These are phyloP conservation scores for Aspidapion aeneum DNA, from an alignment of 2,888 invertebrate genomes.

Conservation along the genomic window DNA sequence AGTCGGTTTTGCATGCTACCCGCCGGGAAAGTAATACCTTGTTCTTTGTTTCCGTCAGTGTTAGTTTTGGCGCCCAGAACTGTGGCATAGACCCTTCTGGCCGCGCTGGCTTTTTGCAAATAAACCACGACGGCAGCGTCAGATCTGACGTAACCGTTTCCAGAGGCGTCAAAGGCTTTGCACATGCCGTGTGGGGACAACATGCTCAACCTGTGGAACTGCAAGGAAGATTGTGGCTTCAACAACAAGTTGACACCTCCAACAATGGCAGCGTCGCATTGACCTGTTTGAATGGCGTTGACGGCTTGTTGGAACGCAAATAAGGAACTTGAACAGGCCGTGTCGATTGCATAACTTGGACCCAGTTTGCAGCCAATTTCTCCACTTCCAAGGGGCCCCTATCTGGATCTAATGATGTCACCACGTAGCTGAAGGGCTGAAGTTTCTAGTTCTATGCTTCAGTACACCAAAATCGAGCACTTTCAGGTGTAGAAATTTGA, in stretches of 20 bases:
- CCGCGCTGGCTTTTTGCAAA: constrained; percentile 73
- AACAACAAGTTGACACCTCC: constrained; percentile 87
- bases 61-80: constrained; percentile 87
- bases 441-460: too few relatives aligned
- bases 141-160: constrained; percentile 88
- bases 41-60: constrained; percentile 88
- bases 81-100: constrained; percentile 81
- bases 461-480: too few relatives aligned
- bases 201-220: constrained; percentile 90
- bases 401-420: too few relatives aligned
- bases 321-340: constrained; percentile 95
- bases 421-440: too few relatives aligned
- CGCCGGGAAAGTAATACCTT: constrained; percentile 74
- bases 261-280: constrained; percentile 95
- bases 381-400: too few relatives aligned
- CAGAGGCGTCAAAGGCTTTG: constrained; percentile 90
- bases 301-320: constrained; percentile 87
- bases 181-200: constrained; percentile 83
- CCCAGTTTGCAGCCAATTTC: too few relatives aligned
- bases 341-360: too few relatives aligned
- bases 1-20: constrained; percentile 77
- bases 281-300: constrained; percentile 77
- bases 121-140: constrained; percentile 83
- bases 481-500: too few relatives aligned
- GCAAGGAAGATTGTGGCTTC: constrained; percentile 87